Evolutionary conservation across 2,797 vertebrate genomes (phyloP).

Genomic region (Alosa sapidissima): DNA sequence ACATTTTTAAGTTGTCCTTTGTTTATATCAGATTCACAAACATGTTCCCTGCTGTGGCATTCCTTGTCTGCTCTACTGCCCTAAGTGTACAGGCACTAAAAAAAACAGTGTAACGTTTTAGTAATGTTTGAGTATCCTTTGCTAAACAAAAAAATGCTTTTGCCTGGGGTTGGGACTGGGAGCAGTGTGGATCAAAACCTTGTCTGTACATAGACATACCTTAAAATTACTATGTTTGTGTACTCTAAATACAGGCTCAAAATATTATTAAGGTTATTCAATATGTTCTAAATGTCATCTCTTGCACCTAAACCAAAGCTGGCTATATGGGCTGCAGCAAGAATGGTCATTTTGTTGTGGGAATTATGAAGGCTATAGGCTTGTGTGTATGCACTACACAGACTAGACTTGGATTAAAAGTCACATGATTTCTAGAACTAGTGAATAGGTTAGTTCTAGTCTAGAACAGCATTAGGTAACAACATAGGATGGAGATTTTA

Average conservation of each 20-base stretch:
- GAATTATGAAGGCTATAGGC: not conserved
- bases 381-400: not conserved
- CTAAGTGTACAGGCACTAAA: not conserved
- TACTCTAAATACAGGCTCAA: too few relatives aligned
- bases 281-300: too few relatives aligned
- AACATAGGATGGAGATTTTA: not conserved
- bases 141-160: not conserved
- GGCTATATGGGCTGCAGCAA: not conserved
- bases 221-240: too few relatives aligned
- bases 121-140: not conserved
- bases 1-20: not conserved
- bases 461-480: not conserved
- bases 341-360: not conserved
- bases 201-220: not conserved
- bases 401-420: not conserved
- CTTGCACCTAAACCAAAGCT: not conserved
- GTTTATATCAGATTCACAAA: not conserved
- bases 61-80: not conserved
- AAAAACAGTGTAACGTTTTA: not conserved
- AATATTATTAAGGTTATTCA: not conserved
- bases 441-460: constrained; percentile 8
- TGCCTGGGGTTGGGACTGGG: not conserved
- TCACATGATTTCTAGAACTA: constrained; percentile 18
- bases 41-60: not conserved
- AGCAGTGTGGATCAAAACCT: not conserved